Percentiles rank a stretch among this genome's conserved stretches.
Conservation (phyloP, 2,797 vertebrate genomes). For the Pristis pectinata region DNA sequence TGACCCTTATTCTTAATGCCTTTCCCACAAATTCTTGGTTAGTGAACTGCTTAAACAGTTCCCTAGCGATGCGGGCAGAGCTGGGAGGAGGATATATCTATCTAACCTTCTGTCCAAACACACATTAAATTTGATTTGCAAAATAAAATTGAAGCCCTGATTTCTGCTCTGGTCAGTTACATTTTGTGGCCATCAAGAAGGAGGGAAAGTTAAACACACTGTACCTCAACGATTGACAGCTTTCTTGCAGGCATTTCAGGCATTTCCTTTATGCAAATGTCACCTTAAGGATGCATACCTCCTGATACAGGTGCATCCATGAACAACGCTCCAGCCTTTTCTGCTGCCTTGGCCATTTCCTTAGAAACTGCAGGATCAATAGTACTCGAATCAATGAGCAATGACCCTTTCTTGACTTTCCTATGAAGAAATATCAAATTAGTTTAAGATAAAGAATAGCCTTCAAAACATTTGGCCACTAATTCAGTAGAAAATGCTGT, state of each 20-base stretch:
- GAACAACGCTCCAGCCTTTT: slow-evolving; percentile 94
- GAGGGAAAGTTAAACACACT: background rate
- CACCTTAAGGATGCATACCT: slow-evolving; percentile 59
- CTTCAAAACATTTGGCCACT: background rate
- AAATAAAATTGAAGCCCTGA: background rate
- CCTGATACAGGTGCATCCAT: slow-evolving; percentile 98
- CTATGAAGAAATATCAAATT: slow-evolving; percentile 52
- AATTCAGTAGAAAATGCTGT: background rate
- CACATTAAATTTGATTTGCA: background rate
- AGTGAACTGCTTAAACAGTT: background rate
- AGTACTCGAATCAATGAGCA: slow-evolving; percentile 96
- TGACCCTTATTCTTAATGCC: background rate
- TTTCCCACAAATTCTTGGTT: background rate
- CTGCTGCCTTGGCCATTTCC: slow-evolving; percentile 82
- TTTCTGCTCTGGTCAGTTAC: background rate
- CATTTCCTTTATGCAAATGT: background rate
- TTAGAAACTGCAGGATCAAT: slow-evolving; percentile 92
- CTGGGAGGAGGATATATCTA: background rate
- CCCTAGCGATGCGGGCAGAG: background rate
- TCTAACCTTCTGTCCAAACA: background rate
- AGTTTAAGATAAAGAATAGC: background rate
- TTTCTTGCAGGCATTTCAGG: background rate
- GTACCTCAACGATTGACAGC: background rate
- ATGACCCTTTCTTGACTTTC: slow-evolving; percentile 93
- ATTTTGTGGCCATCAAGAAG: background rate